Evolutionary conservation across 2,888 invertebrate species (phyloP).

Genomic region (Nycteola revayana): DNA sequence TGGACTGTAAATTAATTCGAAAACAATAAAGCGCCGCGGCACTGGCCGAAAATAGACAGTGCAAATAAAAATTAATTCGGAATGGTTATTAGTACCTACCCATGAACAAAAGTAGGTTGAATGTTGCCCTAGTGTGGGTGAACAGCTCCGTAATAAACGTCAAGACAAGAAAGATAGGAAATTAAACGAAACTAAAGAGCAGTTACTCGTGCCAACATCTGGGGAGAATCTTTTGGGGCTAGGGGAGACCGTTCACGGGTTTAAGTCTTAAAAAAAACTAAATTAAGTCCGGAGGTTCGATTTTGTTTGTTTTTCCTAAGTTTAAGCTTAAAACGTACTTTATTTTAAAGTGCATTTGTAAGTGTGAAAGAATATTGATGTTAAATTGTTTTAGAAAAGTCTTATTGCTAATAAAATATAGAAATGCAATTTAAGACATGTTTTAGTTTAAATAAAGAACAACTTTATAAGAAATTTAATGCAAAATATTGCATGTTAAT

Average conservation of each 20-base stretch:
- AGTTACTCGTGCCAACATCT: conserved; percentile 63
- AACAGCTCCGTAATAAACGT: conserved; percentile 67
- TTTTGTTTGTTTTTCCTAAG: conserved; percentile 24
- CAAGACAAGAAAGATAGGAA: conserved; percentile 74
- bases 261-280: conserved; percentile 50
- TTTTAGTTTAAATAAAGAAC: too few species aligned
- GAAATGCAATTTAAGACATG: too few species aligned
- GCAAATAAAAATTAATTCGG: conserved; percentile 69
- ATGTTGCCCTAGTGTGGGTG: conserved; percentile 55
- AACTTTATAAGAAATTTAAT: too few species aligned
- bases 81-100: conserved; percentile 72
- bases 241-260: conserved; percentile 21
- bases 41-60: conserved; percentile 65
- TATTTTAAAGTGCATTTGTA: too few species aligned
- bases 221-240: conserved; percentile 59
- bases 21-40: conserved; percentile 72
- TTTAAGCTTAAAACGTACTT: too few species aligned
- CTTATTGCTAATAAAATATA: too few species aligned
- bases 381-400: too few species aligned
- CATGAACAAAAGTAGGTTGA: conserved; percentile 57
- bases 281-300: conserved; percentile 61
- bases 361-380: too few species aligned
- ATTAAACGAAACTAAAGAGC: conserved; percentile 78
- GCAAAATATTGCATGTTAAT: too few species aligned
- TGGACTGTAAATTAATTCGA: conserved; percentile 78